These are phyloP conservation scores for Elysia chlorotica DNA, from an alignment of 1,140 invertebrate species.

Conservation along the genomic window DNA sequence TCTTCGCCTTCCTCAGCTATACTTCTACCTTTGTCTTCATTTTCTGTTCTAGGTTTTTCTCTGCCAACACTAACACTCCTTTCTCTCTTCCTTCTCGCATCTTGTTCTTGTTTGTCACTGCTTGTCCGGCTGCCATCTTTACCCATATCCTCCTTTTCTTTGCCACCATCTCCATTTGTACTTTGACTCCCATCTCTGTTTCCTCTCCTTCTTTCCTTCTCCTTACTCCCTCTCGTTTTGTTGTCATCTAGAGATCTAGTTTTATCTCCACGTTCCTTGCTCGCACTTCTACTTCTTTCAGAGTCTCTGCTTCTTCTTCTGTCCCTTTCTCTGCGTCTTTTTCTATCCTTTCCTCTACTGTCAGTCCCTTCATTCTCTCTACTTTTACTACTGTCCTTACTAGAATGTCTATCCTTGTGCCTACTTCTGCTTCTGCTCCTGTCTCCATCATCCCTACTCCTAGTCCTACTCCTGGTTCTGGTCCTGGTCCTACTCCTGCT, in stretches of 20 bases:
- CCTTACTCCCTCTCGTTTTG: not conserved
- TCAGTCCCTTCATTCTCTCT: no score
- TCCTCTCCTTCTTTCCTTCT: slow-evolving; percentile 1
- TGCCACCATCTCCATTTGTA: not conserved
- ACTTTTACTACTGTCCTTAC: slow-evolving; percentile 3
- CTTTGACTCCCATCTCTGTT: not conserved
- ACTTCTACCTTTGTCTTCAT: not conserved
- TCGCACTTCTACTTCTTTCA: not conserved
- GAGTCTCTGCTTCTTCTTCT: slow-evolving; percentile 1
- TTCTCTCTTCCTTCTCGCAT: not conserved
- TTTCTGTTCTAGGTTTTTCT: not conserved
- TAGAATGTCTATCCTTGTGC: not conserved
- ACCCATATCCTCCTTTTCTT: no score
- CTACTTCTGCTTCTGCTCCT: slow-evolving; percentile 4
- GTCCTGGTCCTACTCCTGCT: not conserved
- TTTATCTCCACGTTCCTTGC: not conserved
- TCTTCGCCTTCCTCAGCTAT: no score
- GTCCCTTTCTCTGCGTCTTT: not conserved
- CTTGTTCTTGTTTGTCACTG: no score
- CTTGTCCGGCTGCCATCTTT: no score
- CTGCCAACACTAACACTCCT: not conserved
- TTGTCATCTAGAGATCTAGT: not conserved
- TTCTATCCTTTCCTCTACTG: not conserved
- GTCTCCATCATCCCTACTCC: not conserved
- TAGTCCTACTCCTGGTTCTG: not conserved